A percentile compares a stretch with the other conserved stretches of the same genome.
Evolutionary conservation across 2,797 vertebrate species (phyloP).

Genomic region (Sebastes oblongus): DNA sequence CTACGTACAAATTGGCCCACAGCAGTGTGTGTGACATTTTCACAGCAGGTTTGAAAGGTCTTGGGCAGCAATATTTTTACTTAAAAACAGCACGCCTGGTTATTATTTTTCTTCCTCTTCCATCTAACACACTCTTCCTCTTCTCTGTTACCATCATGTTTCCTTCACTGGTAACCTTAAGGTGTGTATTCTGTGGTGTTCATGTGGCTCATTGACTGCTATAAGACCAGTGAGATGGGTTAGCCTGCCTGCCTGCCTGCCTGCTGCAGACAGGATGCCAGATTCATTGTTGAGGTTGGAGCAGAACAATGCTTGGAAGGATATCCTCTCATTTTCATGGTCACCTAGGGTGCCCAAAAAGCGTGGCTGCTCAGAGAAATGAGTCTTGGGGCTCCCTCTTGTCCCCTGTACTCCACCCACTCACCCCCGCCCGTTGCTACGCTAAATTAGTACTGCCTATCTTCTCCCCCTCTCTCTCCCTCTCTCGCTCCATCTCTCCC

Average conservation of each 20-base stretch:
- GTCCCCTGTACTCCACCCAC: conserved; percentile 7
- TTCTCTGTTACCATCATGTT: conserved; percentile 1
- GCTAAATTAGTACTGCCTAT: conserved; percentile 70
- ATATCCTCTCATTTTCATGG: conserved; percentile 81
- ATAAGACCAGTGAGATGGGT: conserved; percentile 1
- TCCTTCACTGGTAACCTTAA: conserved; percentile 35
- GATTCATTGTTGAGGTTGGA: conserved; percentile 72
- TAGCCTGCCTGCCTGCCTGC: conserved; percentile 4
- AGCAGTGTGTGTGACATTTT: conserved; percentile 26
- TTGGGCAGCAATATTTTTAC: not conserved
- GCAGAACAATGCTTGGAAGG: conserved; percentile 77
- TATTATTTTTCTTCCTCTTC: not conserved
- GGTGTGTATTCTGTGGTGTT: conserved; percentile 13
- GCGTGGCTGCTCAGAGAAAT: conserved; percentile 65
- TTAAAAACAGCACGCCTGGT: not conserved
- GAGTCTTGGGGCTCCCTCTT: conserved; percentile 59
- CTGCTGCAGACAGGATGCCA: conserved; percentile 75
- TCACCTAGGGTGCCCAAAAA: conserved; percentile 64
- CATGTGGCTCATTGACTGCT: conserved; percentile 21
- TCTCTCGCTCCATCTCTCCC: conserved; percentile 25
- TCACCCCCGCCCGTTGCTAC: conserved; percentile 45
- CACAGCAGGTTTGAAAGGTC: conserved; percentile 29
- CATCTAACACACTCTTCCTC: not conserved
- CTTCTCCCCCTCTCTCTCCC: not conserved
- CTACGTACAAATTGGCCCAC: not conserved